Evolutionary conservation across 2,888 invertebrate species (phyloP), one percentile per base, ranked within the genome.

Genomic region (Dicyrtoma fusca): DNA sequence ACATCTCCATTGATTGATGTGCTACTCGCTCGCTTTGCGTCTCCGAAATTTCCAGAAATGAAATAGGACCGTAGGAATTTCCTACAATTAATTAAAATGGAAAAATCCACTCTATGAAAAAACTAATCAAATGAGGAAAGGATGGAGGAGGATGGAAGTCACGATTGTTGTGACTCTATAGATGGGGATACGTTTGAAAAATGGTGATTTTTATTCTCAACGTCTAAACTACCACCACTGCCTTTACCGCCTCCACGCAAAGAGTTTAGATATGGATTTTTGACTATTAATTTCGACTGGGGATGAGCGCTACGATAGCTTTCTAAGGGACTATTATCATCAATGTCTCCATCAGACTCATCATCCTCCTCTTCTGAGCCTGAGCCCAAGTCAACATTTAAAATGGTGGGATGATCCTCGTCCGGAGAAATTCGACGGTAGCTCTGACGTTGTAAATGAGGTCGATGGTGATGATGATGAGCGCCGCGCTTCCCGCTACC

Each of bases 371-470:
- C 71, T n/a, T 63, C 55, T 14, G 61, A 70, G 17, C 42, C 64
- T 45, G 42, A 63, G 14, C 19, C 62, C 26, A 64, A n/a, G 42
- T 53, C 63, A 53, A 62, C 69, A 3, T 72, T 72, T 42, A 70
- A 63, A 34, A 69, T 63, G 6, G 71, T 64, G 5, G 74, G 73
- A 17, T 23, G 68, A 63, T 74, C 63, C 5, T 74, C 79, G 47
- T 77, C 76, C 11, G 74, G 75, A 19, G 76, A 64, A 21, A 79
- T 69, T 11, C 74, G 69, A 25, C 69, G 72, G 62, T 79, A 79
- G 14, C 69, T 69, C 34, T 51, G 44, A 51, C 73, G 71, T 14
- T 23, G 23, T 1, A 70, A 25, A 51, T 71, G 71, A 11, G n/a
- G 23, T 1, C 66, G 42, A 61, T n/a, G n/a, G n/a, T n/a, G n/a